A percentile compares a stretch with the other conserved stretches of the same genome.
Conservation (phyloP, 2,797 vertebrate genomes). For the Rhabdophis nuchalis region DNA sequence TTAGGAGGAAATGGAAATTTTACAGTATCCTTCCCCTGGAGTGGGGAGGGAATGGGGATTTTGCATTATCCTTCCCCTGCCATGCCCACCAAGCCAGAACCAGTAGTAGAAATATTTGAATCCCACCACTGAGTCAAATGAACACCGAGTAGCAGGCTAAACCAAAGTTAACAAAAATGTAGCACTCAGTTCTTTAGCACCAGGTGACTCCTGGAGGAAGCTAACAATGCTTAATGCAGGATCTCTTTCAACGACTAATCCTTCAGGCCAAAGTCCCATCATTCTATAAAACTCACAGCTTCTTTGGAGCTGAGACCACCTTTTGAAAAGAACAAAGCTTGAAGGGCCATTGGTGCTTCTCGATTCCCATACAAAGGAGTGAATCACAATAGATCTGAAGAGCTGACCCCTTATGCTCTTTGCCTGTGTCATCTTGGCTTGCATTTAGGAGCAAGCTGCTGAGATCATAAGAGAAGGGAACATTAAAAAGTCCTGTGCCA, state of each 20-base stretch:
- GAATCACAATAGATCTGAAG: background rate
- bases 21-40: too few relatives aligned
- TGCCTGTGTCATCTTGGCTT: background rate
- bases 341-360: background rate
- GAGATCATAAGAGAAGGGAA: background rate
- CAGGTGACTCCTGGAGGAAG: background rate
- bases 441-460: background rate
- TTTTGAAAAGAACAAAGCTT: background rate
- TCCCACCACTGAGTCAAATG: background rate
- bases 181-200: background rate
- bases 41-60: too few relatives aligned
- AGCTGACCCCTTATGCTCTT: background rate
- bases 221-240: background rate
- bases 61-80: too few relatives aligned
- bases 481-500: background rate
- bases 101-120: too few relatives aligned
- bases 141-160: background rate
- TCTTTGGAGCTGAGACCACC: background rate
- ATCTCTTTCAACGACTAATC: background rate
- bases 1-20: too few relatives aligned
- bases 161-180: background rate
- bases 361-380: too few relatives aligned
- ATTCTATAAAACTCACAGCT: background rate
- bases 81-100: too few relatives aligned
- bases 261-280: too few relatives aligned